A percentile compares a stretch with the other conserved stretches of the same genome.
Conservation (phyloP, 2,797 vertebrate species). For the Glossophaga mutica region DNA sequence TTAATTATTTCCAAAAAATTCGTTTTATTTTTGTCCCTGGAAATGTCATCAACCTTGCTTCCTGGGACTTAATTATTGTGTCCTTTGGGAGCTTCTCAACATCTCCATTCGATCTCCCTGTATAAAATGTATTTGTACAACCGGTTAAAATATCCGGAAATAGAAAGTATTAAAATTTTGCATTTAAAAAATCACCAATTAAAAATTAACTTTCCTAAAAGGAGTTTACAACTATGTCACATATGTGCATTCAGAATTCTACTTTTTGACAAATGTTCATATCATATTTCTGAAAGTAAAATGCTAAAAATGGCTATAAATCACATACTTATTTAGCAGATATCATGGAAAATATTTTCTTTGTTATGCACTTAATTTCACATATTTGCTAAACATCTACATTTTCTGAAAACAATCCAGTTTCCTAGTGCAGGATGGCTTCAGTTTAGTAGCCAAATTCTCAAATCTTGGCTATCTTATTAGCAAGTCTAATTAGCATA, state of each 20-base stretch:
- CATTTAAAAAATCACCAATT: not conserved
- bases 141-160: not conserved
- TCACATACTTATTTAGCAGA: not conserved
- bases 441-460: not conserved
- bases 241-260: not conserved
- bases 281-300: not conserved
- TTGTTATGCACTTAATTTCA: not conserved
- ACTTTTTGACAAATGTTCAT: not conserved
- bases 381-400: not conserved
- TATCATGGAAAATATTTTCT: not conserved
- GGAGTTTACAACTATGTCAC: not conserved
- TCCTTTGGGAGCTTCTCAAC: not conserved
- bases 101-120: not conserved
- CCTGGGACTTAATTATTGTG: not conserved
- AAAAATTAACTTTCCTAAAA: not conserved
- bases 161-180: not conserved
- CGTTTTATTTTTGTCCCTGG: slow-evolving; percentile 30
- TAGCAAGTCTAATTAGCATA: not conserved
- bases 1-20: slow-evolving; percentile 11
- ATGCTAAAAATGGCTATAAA: not conserved
- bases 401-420: not conserved
- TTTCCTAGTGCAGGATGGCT: not conserved
- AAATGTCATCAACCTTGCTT: not conserved
- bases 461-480: not conserved
- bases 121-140: not conserved